Evolutionary conservation across 2,797 vertebrate species (phyloP), one percentile per base, ranked within the genome.

Genomic region (Enteromius radiatus): DNA sequence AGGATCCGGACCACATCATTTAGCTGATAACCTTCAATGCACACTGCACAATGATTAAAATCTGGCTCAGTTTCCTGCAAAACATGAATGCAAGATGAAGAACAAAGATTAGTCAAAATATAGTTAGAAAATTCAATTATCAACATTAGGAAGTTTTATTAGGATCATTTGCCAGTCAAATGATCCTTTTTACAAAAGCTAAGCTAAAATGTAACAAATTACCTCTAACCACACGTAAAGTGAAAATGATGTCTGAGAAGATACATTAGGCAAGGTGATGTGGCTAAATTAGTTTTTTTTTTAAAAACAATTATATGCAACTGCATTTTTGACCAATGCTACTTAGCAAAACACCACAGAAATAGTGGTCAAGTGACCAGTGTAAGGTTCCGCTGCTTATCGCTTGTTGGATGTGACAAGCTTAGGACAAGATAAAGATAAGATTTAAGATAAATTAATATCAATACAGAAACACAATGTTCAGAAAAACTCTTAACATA

Each of bases 1-100:
- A 99, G 95, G 87, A 99, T 96, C 36, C 97, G 96, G 67, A 99
- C 97, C 83, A 99, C 96, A 43, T 99, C 98, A 0, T 98, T 99
- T 67, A 97, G 96, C 89, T 98, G 98, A 91, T 99, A 99, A 33
- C 96, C 96, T 90, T 99, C 98, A 43, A 99, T 99, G 89, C 98
- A 99, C 83, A 99, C 98, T 0, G 98, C 98, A 87, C 98, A 99
- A 87, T 99, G 97, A 91, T 98, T 98, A 85, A 98, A 99, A 92
- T 99, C 98, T 38, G 97, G 96, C 84, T 99, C 97, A 1, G 97
- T 97, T 91, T 99, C 98, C 98, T 98, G 91, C 73, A 94, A 92
- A 10, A 85, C 11, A 65, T 52, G 8, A 43, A 82, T 11, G 68
- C 33, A 67, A 65, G 15, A n/a, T n/a, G 49, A 41, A 17, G 5